These are phyloP conservation scores for Calidris pygmaea DNA, from an alignment of 2,113 vertebrate species.

Conservation along the genomic window DNA sequence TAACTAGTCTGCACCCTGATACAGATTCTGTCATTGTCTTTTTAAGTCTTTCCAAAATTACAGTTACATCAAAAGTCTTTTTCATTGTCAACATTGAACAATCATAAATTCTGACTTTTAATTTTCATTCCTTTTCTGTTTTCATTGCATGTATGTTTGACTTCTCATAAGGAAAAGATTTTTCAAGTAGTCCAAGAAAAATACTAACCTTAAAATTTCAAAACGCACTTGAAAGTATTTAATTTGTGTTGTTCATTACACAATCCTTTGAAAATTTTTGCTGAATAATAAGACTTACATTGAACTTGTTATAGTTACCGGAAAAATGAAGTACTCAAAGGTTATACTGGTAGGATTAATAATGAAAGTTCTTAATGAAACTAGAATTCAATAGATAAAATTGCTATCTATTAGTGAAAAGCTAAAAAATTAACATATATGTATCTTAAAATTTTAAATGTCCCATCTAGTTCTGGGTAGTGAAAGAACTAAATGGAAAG, in stretches of 20 bases:
- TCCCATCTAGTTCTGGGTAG: background rate
- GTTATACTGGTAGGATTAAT: background rate
- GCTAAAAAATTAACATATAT: background rate
- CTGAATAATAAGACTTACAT: background rate
- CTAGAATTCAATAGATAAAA: background rate
- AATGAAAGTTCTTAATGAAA: background rate
- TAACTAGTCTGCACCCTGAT: background rate
- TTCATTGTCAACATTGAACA: background rate
- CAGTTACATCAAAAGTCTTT: background rate
- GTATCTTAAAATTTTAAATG: background rate
- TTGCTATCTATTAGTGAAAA: background rate
- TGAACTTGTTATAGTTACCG: background rate
- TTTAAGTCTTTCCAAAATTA: background rate
- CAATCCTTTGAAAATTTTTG: background rate
- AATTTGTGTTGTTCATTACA: background rate
- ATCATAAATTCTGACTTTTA: background rate
- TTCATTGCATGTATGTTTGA: background rate
- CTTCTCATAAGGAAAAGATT: background rate
- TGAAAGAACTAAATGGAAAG: background rate
- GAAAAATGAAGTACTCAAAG: background rate
- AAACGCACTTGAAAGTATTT: background rate
- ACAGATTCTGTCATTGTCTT: background rate
- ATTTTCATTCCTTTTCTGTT: background rate
- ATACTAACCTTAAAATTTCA: background rate
- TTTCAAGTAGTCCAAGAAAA: background rate